These are phyloP conservation scores for Microcebus murinus DNA, from an alignment of 2,113 vertebrate genomes.

Conservation along the genomic window DNA sequence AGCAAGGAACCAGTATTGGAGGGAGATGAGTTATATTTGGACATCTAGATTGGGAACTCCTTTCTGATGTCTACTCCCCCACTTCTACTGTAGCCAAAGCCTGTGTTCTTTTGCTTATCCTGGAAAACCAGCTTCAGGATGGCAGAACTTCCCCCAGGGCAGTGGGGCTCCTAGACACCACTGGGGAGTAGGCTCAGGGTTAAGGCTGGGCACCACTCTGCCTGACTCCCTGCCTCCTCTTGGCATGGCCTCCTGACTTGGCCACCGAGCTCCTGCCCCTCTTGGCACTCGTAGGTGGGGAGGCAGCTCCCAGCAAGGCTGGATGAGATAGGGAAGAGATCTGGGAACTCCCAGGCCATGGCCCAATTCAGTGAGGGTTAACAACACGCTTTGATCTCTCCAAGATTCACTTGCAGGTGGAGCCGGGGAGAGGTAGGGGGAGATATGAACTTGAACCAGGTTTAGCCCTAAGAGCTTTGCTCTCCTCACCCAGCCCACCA, in stretches of 20 bases:
- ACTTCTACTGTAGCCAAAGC: not conserved
- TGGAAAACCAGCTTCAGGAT: not conserved
- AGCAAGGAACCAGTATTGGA: not conserved
- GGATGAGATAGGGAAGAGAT: not conserved
- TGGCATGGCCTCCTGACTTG: not conserved
- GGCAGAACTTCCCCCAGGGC: not conserved
- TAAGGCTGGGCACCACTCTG: not conserved
- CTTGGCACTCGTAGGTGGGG: not conserved
- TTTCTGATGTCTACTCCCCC: not conserved
- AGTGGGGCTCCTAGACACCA: not conserved
- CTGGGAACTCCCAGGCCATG: not conserved
- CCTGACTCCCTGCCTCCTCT: not conserved
- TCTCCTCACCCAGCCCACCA: not conserved
- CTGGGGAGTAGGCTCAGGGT: not conserved
- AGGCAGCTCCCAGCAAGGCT: not conserved
- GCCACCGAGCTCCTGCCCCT: not conserved
- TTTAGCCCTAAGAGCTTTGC: not conserved
- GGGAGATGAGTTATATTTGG: not conserved
- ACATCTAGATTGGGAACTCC: not conserved
- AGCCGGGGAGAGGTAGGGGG: not conserved
- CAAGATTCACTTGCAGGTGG: not conserved
- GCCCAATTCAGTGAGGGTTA: not conserved
- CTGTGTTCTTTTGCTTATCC: not conserved
- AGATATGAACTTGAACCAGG: not conserved
- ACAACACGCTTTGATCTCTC: not conserved